Conservation (phyloP, 2,888 invertebrate genomes). For the Enchytraeus crypticus region DNA sequence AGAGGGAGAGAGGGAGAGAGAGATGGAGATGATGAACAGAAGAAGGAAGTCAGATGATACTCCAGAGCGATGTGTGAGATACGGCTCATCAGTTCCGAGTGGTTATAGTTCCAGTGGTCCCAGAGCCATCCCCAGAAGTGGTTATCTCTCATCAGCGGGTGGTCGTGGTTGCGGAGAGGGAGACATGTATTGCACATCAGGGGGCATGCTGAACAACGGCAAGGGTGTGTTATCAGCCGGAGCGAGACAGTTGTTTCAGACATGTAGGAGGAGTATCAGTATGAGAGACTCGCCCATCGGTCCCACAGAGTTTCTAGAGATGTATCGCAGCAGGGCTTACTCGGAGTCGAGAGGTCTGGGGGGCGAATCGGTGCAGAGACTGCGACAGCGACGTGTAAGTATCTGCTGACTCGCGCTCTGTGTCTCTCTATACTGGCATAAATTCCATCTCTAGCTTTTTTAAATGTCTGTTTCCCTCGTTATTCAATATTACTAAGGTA, state of each 20-base stretch:
- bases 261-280: constrained; percentile 5
- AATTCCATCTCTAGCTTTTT: too few species aligned
- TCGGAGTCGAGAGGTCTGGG: constrained; percentile 19
- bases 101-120: not conserved
- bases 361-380: not conserved
- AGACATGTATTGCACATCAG: not conserved
- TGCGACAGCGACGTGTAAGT: not conserved
- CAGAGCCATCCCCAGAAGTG: not conserved
- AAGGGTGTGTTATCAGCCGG: not conserved
- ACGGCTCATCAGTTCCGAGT: not conserved
- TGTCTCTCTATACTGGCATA: too few species aligned
- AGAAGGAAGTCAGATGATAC: not conserved
- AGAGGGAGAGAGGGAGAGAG: not conserved
- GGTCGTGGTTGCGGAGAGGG: not conserved
- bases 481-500: too few species aligned
- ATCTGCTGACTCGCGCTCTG: not conserved
- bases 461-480: too few species aligned
- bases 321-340: constrained; percentile 26
- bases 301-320: constrained; percentile 20
- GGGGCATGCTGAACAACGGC: not conserved
- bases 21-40: too few species aligned
- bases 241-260: not conserved
- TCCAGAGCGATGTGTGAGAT: not conserved
- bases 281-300: constrained; percentile 12
- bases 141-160: not conserved